phyloP scores from a whole-genome alignment of 2,113 vertebrate species.

The Pungitius pungitius region DNA sequence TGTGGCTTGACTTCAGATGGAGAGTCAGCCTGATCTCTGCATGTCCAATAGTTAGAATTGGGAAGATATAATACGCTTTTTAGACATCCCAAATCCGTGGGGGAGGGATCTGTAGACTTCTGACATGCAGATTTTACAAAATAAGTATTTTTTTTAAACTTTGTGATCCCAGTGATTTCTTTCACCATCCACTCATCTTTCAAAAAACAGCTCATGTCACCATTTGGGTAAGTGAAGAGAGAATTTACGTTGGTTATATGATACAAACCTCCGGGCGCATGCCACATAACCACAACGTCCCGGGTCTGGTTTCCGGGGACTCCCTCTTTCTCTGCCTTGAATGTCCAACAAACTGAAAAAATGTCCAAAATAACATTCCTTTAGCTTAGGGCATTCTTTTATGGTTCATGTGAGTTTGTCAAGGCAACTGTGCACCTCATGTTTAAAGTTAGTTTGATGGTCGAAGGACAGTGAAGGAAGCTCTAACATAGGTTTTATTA shows the following conservation, averaged over 20 bases:
- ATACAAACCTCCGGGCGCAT: not conserved
- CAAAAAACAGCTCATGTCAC: not conserved
- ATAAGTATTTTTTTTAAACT: slow-evolving; percentile 17
- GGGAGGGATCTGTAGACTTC: not conserved
- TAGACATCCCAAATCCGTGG: not conserved
- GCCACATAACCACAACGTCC: not conserved
- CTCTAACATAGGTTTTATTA: no score
- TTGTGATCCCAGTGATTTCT: not conserved
- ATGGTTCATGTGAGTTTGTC: not conserved
- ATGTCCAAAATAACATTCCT: not conserved
- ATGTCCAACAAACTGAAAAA: not conserved
- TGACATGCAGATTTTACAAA: slow-evolving; percentile 11
- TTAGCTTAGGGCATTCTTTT: not conserved
- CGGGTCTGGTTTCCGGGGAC: not conserved
- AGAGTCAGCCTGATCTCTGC: not conserved
- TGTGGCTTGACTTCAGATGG: not conserved
- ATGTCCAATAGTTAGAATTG: not conserved
- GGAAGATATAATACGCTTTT: slow-evolving; percentile 8
- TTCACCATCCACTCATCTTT: not conserved
- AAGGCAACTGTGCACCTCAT: not conserved
- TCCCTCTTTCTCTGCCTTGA: not conserved
- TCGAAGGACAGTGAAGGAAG: not conserved
- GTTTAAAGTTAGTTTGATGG: not conserved
- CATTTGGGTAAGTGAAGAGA: not conserved
- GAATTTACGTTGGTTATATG: not conserved